phyloP scores from a whole-genome alignment of 1,140 invertebrate genomes.

The Aporrectodea caliginosa region DNA sequence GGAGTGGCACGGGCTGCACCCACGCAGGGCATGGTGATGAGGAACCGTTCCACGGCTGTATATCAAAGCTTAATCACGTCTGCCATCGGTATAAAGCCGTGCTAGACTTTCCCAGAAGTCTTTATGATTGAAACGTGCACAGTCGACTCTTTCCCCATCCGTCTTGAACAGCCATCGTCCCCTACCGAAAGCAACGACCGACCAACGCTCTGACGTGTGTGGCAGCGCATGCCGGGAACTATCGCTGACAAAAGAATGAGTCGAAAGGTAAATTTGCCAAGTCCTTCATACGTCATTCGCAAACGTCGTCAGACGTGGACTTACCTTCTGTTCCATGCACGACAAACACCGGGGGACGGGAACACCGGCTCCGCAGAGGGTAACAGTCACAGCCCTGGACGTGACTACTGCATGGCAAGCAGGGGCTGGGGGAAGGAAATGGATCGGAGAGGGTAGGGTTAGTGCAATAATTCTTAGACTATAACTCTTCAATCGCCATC shows the following conservation, averaged over 20 bases:
- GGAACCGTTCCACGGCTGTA: too few species aligned
- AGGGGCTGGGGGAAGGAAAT: neutral
- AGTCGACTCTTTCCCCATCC: neutral
- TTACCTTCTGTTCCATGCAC: neutral
- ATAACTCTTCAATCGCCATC: neutral
- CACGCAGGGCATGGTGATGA: too few species aligned
- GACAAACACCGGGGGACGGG: neutral
- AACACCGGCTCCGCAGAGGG: neutral
- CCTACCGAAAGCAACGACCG: neutral
- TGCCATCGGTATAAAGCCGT: too few species aligned
- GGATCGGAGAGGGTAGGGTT: neutral
- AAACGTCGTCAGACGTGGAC: neutral
- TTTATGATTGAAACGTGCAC: neutral
- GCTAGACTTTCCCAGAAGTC: too few species aligned
- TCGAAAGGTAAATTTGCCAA: slow-evolving; percentile 2
- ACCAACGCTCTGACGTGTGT: neutral
- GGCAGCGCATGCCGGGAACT: neutral
- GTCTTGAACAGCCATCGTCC: neutral
- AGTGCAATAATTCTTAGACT: neutral
- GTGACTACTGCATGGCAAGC: neutral
- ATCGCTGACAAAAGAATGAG: neutral
- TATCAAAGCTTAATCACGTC: too few species aligned
- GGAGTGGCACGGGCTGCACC: too few species aligned
- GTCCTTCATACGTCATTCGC: neutral
- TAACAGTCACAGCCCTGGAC: neutral